These are phyloP conservation scores for Brachionus paranguensis DNA, from an alignment of 1,140 invertebrate genomes.

Conservation along the genomic window DNA sequence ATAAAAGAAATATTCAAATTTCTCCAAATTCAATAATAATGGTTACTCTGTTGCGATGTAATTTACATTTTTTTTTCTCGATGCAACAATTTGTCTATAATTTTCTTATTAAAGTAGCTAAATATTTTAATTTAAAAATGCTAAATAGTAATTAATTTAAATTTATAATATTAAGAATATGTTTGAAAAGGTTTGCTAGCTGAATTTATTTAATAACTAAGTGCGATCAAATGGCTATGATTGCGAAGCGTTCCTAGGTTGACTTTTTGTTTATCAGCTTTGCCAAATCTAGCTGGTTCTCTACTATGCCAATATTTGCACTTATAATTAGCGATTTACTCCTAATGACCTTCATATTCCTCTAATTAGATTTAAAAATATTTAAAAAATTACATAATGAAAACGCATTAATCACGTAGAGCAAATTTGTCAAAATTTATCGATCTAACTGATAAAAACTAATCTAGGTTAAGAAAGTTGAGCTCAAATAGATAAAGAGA, in stretches of 20 bases:
- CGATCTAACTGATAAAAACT: background rate
- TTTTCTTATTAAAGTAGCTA: background rate
- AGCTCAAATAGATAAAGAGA: background rate
- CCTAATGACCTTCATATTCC: background rate
- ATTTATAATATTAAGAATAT: background rate
- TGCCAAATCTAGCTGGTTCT: background rate
- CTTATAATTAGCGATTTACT: background rate
- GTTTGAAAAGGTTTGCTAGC: background rate
- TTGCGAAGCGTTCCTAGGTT: background rate
- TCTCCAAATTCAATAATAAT: background rate
- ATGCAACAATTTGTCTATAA: background rate
- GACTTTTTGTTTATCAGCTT: background rate
- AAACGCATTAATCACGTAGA: background rate
- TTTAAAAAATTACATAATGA: background rate
- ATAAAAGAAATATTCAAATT: conserved; percentile 3
- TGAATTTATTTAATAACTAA: background rate
- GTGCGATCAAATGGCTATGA: background rate
- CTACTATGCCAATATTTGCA: background rate
- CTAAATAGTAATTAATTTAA: background rate
- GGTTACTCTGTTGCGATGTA: background rate
- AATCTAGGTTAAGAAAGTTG: background rate
- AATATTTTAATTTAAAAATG: background rate
- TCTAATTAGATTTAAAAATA: background rate
- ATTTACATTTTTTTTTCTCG: background rate
- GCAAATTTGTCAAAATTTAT: background rate